A percentile compares a stretch with the other conserved stretches of the same genome.
phyloP scores from a whole-genome alignment of 2,888 invertebrate genomes.

The Nymphalis polychloros region DNA sequence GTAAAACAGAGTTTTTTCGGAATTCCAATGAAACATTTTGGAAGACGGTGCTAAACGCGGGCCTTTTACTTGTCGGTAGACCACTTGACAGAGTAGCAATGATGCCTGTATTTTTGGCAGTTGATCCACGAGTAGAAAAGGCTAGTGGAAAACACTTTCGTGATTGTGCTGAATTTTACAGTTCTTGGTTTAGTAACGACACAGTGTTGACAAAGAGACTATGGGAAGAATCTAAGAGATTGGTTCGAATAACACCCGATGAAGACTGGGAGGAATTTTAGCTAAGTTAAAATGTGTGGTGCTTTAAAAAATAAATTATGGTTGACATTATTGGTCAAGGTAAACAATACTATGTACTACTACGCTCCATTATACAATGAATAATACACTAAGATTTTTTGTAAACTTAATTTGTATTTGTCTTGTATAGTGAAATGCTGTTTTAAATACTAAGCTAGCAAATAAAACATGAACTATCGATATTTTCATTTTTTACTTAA shows the following conservation, averaged over 20 bases:
- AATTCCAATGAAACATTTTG: slow-evolving; percentile 54
- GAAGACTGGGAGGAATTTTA: slow-evolving; percentile 60
- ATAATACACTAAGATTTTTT: too few species aligned
- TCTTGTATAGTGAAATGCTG: too few species aligned
- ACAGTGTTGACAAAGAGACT: slow-evolving; percentile 48
- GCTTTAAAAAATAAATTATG: too few species aligned
- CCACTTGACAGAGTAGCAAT: slow-evolving; percentile 54
- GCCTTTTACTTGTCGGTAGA: slow-evolving; percentile 51
- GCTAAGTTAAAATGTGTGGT: too few species aligned
- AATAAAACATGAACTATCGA: too few species aligned
- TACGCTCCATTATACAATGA: too few species aligned
- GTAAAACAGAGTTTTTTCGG: slow-evolving; percentile 89
- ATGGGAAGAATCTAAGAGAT: slow-evolving; percentile 59
- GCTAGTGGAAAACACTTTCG: slow-evolving; percentile 63
- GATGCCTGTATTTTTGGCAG: slow-evolving; percentile 60
- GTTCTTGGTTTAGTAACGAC: slow-evolving; percentile 68
- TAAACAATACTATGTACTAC: too few species aligned
- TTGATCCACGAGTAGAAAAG: slow-evolving; percentile 52
- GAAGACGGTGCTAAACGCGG: slow-evolving; percentile 48
- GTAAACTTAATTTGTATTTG: too few species aligned
- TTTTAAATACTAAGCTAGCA: too few species aligned
- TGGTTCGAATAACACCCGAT: slow-evolving; percentile 51
- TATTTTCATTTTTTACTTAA: too few species aligned
- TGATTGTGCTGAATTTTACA: slow-evolving; percentile 62
- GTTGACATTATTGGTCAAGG: too few species aligned